These are phyloP conservation scores for Taeniopygia guttata DNA, from an alignment of 2,797 vertebrate genomes.

Conservation along the genomic window DNA sequence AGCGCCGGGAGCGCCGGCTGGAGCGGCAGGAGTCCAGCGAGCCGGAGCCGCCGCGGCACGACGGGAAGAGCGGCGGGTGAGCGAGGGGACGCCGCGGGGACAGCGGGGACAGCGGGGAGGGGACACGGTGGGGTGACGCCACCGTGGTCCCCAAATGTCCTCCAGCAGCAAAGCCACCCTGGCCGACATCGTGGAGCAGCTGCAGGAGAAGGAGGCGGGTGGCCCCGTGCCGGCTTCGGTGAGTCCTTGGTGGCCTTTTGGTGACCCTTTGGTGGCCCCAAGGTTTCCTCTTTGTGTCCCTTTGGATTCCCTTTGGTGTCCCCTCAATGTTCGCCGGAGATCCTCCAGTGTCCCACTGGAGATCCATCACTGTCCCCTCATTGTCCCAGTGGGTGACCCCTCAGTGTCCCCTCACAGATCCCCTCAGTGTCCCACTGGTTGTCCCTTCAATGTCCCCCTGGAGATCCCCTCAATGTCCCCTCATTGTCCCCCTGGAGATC, in stretches of 20 bases:
- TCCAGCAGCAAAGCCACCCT: background rate
- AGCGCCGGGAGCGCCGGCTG: conserved; percentile 81
- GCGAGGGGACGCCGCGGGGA: fast-evolving
- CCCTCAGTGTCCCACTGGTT: too few species aligned
- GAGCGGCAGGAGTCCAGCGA: conserved; percentile 91
- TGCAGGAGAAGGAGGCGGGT: background rate
- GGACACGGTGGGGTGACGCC: background rate
- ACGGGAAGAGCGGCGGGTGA: conserved; percentile 6
- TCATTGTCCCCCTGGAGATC: too few species aligned
- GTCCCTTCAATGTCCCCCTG: too few species aligned
- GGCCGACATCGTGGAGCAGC: background rate
- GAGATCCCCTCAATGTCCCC: too few species aligned
- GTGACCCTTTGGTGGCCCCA: background rate
- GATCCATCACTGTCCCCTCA: too few species aligned
- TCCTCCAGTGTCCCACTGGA: too few species aligned
- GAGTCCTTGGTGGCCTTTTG: background rate
- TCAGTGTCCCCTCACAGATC: too few species aligned
- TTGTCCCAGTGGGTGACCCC: too few species aligned
- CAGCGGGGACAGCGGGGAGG: background rate
- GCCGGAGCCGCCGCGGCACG: conserved; percentile 79
- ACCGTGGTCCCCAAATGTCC: background rate
- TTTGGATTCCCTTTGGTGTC: background rate
- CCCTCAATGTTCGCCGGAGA: too few species aligned
- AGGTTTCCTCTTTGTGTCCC: background rate
- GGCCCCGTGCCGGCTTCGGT: background rate